phyloP scores from a whole-genome alignment of 2,113 vertebrate species.

The Cynocephalus volans region DNA sequence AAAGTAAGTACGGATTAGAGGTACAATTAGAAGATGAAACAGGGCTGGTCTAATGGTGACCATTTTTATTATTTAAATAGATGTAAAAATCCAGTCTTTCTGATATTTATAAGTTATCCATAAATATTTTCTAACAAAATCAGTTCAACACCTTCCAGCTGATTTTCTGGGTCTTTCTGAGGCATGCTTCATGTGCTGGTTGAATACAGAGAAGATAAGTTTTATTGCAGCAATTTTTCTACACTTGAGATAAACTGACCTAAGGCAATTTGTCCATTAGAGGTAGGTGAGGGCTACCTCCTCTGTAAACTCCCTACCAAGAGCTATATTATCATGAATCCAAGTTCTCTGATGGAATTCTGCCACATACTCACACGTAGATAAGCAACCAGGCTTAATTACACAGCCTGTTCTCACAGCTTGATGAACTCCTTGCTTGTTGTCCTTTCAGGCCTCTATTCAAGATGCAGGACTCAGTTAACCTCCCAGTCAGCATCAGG shows the following conservation, averaged over 20 bases:
- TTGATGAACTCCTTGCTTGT: background rate
- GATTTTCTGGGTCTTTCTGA: background rate
- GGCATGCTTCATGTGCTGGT: background rate
- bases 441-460: background rate
- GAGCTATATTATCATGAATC: background rate
- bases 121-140: background rate
- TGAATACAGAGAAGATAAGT: background rate
- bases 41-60: background rate
- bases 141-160: background rate
- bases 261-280: background rate
- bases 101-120: background rate
- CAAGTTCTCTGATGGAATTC: background rate
- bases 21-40: constrained; percentile 44
- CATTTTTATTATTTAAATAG: constrained; percentile 8
- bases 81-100: constrained; percentile 9
- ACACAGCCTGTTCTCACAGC: background rate
- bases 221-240: background rate
- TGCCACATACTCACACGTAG: background rate
- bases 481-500: background rate
- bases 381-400: background rate
- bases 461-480: background rate
- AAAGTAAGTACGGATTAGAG: constrained; percentile 22
- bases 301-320: background rate
- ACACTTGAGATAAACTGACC: background rate
- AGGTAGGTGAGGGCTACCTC: background rate